These are phyloP conservation scores for Limenitis camilla DNA, from an alignment of 2,888 invertebrate genomes.

Conservation along the genomic window DNA sequence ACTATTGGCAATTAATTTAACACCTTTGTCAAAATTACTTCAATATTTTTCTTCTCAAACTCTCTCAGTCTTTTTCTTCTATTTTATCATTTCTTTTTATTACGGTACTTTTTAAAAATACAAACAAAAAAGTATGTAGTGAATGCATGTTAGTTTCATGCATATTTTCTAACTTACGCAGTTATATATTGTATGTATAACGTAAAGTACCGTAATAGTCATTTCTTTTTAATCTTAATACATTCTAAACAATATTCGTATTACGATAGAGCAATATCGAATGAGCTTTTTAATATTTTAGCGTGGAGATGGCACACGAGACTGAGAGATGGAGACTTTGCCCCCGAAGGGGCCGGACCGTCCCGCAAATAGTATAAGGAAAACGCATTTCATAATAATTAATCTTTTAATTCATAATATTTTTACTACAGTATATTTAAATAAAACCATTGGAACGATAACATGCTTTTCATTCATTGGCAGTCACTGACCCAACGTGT, in stretches of 20 bases:
- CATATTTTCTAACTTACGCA: too few species aligned
- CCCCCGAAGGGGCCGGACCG: constrained; percentile 60
- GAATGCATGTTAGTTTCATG: background rate
- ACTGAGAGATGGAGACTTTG: constrained; percentile 69
- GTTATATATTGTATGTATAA: too few species aligned
- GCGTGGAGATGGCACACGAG: constrained; percentile 60
- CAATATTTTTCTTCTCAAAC: constrained; percentile 34
- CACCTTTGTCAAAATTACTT: constrained; percentile 12
- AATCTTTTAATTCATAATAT: constrained; percentile 43
- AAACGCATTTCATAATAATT: constrained; percentile 32
- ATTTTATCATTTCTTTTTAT: constrained; percentile 18
- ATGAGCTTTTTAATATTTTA: constrained; percentile 53
- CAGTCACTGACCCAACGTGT: constrained; percentile 25
- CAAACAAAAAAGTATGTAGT: background rate
- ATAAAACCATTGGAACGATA: constrained; percentile 57
- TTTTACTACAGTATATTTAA: constrained; percentile 51
- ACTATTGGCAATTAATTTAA: constrained; percentile 6
- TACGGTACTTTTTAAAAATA: constrained; percentile 37
- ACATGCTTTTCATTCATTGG: constrained; percentile 71
- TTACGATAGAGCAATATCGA: constrained; percentile 24
- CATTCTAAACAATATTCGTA: background rate
- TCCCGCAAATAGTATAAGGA: constrained; percentile 71
- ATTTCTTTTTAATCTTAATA: constrained; percentile 19
- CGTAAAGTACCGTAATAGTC: constrained; percentile 18
- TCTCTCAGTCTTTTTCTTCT: constrained; percentile 50